Base-by-base conservation (phyloP, 2,888 invertebrate species). In the Mythimna loreyi region DNA sequence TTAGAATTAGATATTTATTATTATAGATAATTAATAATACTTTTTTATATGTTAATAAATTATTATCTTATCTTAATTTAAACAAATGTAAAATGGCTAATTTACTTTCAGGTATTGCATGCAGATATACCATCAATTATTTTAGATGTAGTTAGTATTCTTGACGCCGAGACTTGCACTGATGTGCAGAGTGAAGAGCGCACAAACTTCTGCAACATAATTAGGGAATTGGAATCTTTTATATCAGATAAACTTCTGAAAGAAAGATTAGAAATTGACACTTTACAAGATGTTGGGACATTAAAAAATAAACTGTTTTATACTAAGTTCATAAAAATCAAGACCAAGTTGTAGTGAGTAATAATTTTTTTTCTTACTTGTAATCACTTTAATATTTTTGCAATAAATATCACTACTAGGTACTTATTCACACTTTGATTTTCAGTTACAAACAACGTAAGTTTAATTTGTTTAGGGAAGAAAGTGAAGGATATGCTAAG, bases 401-500 rank as follows among this genome's bases (percentile, higher is more conserved):
- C 2, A 11, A 13, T 23, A 13, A 11, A 5, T 11, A 43, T 43
- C 23, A 5, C 7, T 13, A 40, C n/a, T 40, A 45, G 23, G 28
- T 40, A 43, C 16, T 16, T 52, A 16, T 40, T 36, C 23, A n/a
- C 28, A 23, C 19, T 79, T 74, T 72, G 0, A 49, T 40, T 97
- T 97, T 75, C 93, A 99, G 99, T 93, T 99, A 99, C 93, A 99
- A 99, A 92, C 99, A 99, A 93, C 97, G 99, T 86, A 99, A 99
- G 90, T 99, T 99, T 93, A 99, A 99, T 96, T 96, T 99, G 86
- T 98, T 99, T 90, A 97, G 99, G 65, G 99, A 99, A 96, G 99
- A 99, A 96, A 99, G 98, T 94, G 99, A 99, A 96, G 99, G 99
- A 8, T 99, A 99, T 96, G 98, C 99, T 2, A 99, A 99, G 93